Evolutionary conservation across 2,888 invertebrate genomes (phyloP).

Genomic region (Cephonodes hylas): DNA sequence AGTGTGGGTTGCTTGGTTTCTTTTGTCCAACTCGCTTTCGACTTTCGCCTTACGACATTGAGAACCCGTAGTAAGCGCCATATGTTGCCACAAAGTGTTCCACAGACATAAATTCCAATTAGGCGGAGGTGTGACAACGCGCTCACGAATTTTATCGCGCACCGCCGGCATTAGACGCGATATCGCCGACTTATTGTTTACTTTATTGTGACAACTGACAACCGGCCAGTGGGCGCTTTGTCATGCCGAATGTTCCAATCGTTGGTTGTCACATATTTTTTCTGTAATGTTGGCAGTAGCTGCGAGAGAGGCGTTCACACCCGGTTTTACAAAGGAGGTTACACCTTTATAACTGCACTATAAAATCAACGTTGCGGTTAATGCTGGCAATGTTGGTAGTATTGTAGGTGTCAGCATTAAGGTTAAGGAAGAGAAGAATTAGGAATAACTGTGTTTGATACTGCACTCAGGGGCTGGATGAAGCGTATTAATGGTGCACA

Average conservation of each 20-base stretch:
- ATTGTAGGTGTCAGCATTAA: too few relatives aligned
- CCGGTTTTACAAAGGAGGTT: too few relatives aligned
- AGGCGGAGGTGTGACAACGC: conserved; percentile 63
- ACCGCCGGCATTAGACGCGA: conserved; percentile 22
- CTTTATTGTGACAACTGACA: conserved; percentile 52
- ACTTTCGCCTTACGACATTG: conserved; percentile 12
- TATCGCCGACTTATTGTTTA: conserved; percentile 59
- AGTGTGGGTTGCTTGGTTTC: too few relatives aligned
- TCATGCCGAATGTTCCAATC: background rate
- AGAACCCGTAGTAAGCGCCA: conserved; percentile 27
- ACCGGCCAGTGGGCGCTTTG: conserved; percentile 9
- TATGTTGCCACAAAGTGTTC: conserved; percentile 39
- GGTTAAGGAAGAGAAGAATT: too few relatives aligned
- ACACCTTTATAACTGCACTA: too few relatives aligned
- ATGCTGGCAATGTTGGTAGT: too few relatives aligned
- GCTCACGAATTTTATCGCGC: conserved; percentile 56
- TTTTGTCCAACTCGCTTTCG: background rate
- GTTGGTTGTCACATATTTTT: background rate
- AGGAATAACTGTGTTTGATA: too few relatives aligned
- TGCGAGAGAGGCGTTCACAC: background rate
- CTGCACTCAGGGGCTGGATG: too few relatives aligned
- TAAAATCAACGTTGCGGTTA: too few relatives aligned
- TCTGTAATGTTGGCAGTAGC: background rate
- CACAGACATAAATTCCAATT: conserved; percentile 75
- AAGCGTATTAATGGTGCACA: too few relatives aligned